phyloP scores from a whole-genome alignment of 2,113 vertebrate species.

The Marcusenius ussheri region DNA sequence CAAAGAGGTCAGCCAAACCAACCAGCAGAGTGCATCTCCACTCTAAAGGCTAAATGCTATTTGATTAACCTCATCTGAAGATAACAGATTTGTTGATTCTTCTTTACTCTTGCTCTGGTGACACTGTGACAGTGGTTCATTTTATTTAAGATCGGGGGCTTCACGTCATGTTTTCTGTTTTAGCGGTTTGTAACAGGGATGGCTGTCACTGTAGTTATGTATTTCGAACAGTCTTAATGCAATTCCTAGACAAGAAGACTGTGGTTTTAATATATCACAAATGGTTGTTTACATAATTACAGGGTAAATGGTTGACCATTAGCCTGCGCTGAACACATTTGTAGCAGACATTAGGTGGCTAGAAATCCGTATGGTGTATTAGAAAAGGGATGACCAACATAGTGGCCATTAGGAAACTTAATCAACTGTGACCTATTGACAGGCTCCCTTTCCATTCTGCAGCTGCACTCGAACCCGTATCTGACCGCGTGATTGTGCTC shows the following conservation, averaged over 20 bases:
- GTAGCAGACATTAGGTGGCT: neutral
- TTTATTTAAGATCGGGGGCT: neutral
- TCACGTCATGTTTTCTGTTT: neutral
- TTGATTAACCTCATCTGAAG: neutral
- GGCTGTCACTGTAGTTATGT: neutral
- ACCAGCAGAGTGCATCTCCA: neutral
- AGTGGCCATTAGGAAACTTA: neutral
- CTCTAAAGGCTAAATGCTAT: neutral
- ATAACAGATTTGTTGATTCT: neutral
- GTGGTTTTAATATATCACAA: neutral
- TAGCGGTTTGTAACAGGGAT: neutral
- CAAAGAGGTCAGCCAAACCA: conserved; percentile 37
- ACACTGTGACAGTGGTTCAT: neutral
- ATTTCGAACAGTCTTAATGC: neutral
- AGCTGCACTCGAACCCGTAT: neutral
- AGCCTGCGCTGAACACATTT: neutral
- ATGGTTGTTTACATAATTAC: neutral
- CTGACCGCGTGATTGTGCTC: neutral
- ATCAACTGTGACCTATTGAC: neutral
- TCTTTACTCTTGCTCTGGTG: neutral
- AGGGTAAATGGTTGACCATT: neutral
- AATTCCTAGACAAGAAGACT: neutral
- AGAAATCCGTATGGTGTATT: neutral
- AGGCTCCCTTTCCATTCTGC: neutral
- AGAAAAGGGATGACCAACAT: neutral